Evolutionary conservation across 2,888 invertebrate species (phyloP), one percentile per base, ranked within the genome.

Genomic region (Protodeltote pygarga): DNA sequence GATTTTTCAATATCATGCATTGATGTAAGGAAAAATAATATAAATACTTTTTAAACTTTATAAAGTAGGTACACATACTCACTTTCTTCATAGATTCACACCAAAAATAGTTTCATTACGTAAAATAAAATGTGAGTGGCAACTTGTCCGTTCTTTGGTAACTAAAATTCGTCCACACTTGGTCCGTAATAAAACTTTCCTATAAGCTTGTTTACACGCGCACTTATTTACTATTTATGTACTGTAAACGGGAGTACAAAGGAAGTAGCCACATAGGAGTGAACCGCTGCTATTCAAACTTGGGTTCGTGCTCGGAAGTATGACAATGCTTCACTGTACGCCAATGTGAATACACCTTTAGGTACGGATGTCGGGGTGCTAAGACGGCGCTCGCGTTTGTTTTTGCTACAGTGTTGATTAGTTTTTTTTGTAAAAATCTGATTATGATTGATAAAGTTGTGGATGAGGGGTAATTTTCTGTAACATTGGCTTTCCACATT

Each of bases 271-370:
- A 80, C 82, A 85, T 69, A 73, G 78, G 75, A 77, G 73, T 60
- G 73, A 64, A 73, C 73, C 46, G 60, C 46, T 25, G 73, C 81
- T 82, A 79, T 83, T 82, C 83, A 85, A 83, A 81, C 77, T 81
- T 73, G 75, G 63, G 55, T 71, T 73, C 69, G 69, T 58, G 77
- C 78, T 75, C 71, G 75, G 71, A 86, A 87, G 83, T 87, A 87
- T 87, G 87, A 89, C 89, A 88, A 88, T 88, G 87, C 80, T 82
- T 80, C 76, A 78, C 80, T 74, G 74, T 79, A 79, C 76, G 72
- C 77, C 83, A 55, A 81, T 83, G 87, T 82, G 86, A 83, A 78
- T 79, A 79, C 79, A 83, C 86, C 89, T 87, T 86, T 84, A 83
- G 74, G 71, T 73, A 76, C 65, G 55, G 61, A 64, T 60, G 71